Base-by-base conservation (phyloP, 2,113 vertebrate species). In the chimpanzee (Pan troglodytes) region DNA sequence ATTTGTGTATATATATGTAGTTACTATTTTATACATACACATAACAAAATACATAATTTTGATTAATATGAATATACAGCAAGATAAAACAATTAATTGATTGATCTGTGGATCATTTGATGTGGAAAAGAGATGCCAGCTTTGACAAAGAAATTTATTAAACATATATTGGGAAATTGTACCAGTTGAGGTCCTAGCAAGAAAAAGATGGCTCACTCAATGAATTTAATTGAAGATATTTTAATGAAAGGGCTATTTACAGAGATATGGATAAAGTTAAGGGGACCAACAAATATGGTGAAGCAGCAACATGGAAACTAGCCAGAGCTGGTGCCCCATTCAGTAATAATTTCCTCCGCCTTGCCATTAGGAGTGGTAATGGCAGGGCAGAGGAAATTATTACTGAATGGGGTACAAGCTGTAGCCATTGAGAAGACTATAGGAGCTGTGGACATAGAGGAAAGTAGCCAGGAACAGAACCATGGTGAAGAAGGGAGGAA, bases 11-110 rank as follows among this genome's bases (percentile, higher is more conserved):
- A 27, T 18, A 30, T 55, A 72, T 57, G 67, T 75, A 27, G 25
- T 68, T 81, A 68, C 52, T 48, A 88, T 67, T 67, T 14, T 84
- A 73, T 16, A 82, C 38, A 38, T 48, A 43, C 5, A 12, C 38
- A 83, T 57, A 88, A 79, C 50, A 94, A 94, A 76, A 40, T 67
- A 72, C 92, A 55, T 6, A 64, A 70, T 84, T 84, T 61, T 92
- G 45, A 57, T 80, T 14, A 73, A 3, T 85, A 20, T 67, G 43
- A 35, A 45, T 25, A 59, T 8, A 59, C 8, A 48, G 32, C 11
- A 27, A 59, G 27, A 72, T 55, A 20, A 23, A 45, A 38, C 35
- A 61, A 8, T 61, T 14, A 20, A 45, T 55, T 30, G n/a, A 32
- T 22, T 57, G 38, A 57, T n/a, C 25, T 75, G 17, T 64, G 50